phyloP scores from a whole-genome alignment of 2,888 invertebrate genomes.

The Caenorhabditis sp. region DNA sequence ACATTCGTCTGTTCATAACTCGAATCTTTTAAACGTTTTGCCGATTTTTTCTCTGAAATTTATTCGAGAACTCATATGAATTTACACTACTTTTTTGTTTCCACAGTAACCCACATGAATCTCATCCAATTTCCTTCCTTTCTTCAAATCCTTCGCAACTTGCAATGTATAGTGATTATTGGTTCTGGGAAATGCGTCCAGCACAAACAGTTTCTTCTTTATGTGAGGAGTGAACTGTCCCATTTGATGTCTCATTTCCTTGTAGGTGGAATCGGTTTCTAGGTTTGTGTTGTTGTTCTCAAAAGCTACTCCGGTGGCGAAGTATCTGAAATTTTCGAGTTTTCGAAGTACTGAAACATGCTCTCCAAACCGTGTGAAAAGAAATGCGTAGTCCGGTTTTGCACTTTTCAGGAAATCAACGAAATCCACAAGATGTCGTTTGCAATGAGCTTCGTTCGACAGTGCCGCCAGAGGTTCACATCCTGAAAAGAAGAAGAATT shows the following conservation, averaged over 20 bases:
- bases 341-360: not conserved
- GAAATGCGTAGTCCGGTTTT: slow-evolving; percentile 46
- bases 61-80: too few relatives aligned
- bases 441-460: slow-evolving; percentile 39
- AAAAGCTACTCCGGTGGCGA: slow-evolving; percentile 35
- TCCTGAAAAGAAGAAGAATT: not conserved
- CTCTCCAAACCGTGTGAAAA: slow-evolving; percentile 27
- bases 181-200: slow-evolving; percentile 46
- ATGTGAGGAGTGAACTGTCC: slow-evolving; percentile 36
- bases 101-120: slow-evolving; percentile 30
- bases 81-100: not conserved
- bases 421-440: slow-evolving; percentile 31
- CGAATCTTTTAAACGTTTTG: too few relatives aligned
- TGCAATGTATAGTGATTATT: slow-evolving; percentile 19
- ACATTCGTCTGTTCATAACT: too few relatives aligned
- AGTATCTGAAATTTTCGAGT: slow-evolving; percentile 2
- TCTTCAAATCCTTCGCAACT: slow-evolving; percentile 44
- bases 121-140: slow-evolving; percentile 13
- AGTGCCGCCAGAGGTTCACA: slow-evolving; percentile 42
- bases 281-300: slow-evolving; percentile 29
- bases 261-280: slow-evolving; percentile 38
- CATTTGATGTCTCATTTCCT: slow-evolving; percentile 46
- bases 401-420: slow-evolving; percentile 43
- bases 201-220: slow-evolving; percentile 52
- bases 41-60: too few relatives aligned